A percentile compares a stretch with the other conserved stretches of the same genome.
Evolutionary conservation across 2,888 invertebrate genomes (phyloP).

Genomic region (Bhutanitis thaidina): DNA sequence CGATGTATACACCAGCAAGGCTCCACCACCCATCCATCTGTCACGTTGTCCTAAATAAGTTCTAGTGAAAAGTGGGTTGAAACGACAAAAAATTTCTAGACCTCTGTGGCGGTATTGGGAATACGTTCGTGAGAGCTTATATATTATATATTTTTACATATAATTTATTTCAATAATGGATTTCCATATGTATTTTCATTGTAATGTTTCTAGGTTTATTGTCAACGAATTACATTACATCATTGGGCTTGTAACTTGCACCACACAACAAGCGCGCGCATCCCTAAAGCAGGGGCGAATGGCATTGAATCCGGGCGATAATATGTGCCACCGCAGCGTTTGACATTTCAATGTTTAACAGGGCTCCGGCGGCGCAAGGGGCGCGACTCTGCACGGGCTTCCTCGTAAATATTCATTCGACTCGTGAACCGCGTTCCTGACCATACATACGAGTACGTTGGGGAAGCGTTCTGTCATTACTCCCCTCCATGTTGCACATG

Average conservation of each 20-base stretch:
- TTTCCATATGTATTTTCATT: too few relatives aligned
- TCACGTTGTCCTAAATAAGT: too few relatives aligned
- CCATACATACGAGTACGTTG: neutral
- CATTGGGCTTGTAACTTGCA: conserved; percentile 22
- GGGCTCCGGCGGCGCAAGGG: conserved; percentile 29
- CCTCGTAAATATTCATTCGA: conserved; percentile 16
- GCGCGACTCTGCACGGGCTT: conserved; percentile 20
- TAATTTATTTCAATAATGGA: too few relatives aligned
- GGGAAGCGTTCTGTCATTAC: neutral
- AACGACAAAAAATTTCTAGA: too few relatives aligned
- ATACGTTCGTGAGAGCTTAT: too few relatives aligned
- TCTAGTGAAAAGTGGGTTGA: too few relatives aligned
- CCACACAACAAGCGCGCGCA: conserved; percentile 33
- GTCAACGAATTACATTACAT: neutral
- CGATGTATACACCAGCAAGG: too few relatives aligned
- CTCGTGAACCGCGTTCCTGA: neutral
- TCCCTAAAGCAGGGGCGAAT: conserved; percentile 36
- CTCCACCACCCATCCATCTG: too few relatives aligned
- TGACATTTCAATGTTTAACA: conserved; percentile 46
- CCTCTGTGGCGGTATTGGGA: too few relatives aligned
- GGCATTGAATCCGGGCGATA: conserved; percentile 36
- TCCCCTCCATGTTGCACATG: neutral
- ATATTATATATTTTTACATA: too few relatives aligned
- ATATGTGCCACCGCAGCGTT: conserved; percentile 51
- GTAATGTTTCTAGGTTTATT: too few relatives aligned